Base-by-base conservation (phyloP, 2,888 invertebrate genomes). In the Drosophila recens region DNA sequence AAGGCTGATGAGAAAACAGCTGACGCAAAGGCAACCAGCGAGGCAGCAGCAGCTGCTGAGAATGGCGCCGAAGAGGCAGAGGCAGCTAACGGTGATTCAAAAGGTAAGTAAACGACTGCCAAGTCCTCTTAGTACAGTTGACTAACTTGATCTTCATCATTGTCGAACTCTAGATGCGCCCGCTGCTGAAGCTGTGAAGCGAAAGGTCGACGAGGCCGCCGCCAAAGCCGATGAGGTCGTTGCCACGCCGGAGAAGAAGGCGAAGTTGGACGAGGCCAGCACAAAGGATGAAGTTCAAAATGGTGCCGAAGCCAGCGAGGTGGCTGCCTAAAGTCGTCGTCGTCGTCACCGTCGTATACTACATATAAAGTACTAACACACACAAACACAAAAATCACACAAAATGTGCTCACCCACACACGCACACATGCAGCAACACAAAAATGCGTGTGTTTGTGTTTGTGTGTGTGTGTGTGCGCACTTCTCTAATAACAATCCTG, bases 241-340 rank as follows among this genome's bases (percentile, higher is more conserved):
- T 69, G 91, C 92, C 74, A 92, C 93, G 84, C 91, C 93, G 79
- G 93, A 93, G 84, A 93, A 93, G 89, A 93, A 93, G 89, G 92
- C 92, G 80, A 93, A 93, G 90, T 88, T 93, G 83, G 92, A 93
- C 66, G 92, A 92, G 54, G 80, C 87, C 72, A 88, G 90, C 67
- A 87, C 92, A 84, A 91, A 91, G 90, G 92, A 92, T 78, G 92
- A 92, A 68, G 92, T 91, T 67, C 91, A 92, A 83, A 93, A 92
- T 68, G 93, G 93, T 81, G 91, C 92, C 75, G 93, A 92, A 75
- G 90, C 92, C 82, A 90, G 92, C 82, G 93, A 93, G 88, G 92
- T 92, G 90, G 93, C 92, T 89, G 93, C 92, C 90, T 92, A 92
- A 92, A 82, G 59, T 49, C 52, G 64, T 52, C 23, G 10, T 64